A percentile compares a stretch with the other conserved stretches of the same genome.
Evolutionary conservation across 2,113 vertebrate species (phyloP).

Genomic region (Ammodytes dubius): DNA sequence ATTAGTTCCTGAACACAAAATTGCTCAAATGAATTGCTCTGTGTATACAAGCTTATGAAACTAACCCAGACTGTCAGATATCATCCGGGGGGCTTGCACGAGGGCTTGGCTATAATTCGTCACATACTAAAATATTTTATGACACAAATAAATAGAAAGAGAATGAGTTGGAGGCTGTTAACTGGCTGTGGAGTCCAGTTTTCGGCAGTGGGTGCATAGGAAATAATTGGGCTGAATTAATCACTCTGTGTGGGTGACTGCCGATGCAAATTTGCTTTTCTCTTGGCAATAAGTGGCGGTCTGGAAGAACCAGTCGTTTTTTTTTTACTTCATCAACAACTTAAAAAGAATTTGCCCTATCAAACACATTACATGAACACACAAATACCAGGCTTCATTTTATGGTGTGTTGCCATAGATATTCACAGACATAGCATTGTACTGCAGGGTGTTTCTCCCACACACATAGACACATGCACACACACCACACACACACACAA

Average conservation of each 20-base stretch:
- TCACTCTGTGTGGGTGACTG: slow-evolving; percentile 45
- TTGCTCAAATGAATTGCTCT: slow-evolving; percentile 10
- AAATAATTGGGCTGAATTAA: slow-evolving; percentile 42
- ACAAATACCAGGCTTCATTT: too few species aligned
- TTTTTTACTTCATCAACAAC: neutral
- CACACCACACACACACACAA: slow-evolving; percentile 4
- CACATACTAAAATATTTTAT: slow-evolving; percentile 1
- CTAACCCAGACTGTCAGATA: slow-evolving; percentile 39
- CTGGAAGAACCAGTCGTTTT: neutral
- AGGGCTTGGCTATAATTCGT: slow-evolving; percentile 17
- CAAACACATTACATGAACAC: neutral
- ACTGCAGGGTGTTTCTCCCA: neutral
- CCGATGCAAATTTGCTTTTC: slow-evolving; percentile 26
- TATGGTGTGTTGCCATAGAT: neutral
- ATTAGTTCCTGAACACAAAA: neutral
- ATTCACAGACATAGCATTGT: slow-evolving; percentile 9
- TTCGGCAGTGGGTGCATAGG: slow-evolving; percentile 7
- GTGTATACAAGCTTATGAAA: slow-evolving; percentile 17
- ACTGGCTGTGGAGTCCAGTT: slow-evolving; percentile 25
- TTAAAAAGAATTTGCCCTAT: neutral
- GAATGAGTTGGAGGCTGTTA: slow-evolving; percentile 12
- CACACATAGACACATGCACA: neutral
- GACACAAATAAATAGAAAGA: slow-evolving; percentile 37
- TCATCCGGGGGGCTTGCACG: slow-evolving; percentile 25
- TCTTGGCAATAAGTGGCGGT: slow-evolving; percentile 21